A percentile compares a stretch with the other conserved stretches of the same genome.
Evolutionary conservation across 2,797 vertebrate genomes (phyloP).

Genomic region (Gymnocypris eckloni): DNA sequence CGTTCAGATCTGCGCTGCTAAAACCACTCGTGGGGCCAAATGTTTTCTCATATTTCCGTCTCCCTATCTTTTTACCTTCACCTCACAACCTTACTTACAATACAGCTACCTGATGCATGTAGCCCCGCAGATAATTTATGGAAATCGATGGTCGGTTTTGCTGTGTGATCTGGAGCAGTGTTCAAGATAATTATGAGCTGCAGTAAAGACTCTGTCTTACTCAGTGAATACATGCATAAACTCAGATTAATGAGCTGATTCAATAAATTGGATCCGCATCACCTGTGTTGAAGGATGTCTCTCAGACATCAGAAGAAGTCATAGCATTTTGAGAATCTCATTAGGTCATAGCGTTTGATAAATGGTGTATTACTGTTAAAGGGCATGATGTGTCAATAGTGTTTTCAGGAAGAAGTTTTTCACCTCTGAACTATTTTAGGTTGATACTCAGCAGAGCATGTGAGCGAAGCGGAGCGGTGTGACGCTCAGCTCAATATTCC

Average conservation of each 20-base stretch:
- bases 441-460: too few relatives aligned
- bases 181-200: slow-evolving; percentile 55
- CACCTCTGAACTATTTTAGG: neutral
- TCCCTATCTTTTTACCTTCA: slow-evolving; percentile 36
- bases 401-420: neutral
- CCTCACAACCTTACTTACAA: slow-evolving; percentile 46
- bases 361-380: neutral
- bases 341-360: slow-evolving; percentile 16
- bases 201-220: slow-evolving; percentile 37
- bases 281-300: slow-evolving; percentile 33
- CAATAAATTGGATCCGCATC: slow-evolving; percentile 20
- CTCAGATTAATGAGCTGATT: slow-evolving; percentile 44
- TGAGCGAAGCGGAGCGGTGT: too few relatives aligned
- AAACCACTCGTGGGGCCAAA: slow-evolving; percentile 29
- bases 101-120: slow-evolving; percentile 44
- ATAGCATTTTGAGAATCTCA: slow-evolving; percentile 11
- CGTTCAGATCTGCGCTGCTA: slow-evolving; percentile 7
- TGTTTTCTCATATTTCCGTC: slow-evolving; percentile 30
- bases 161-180: slow-evolving; percentile 49
- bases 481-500: too few relatives aligned
- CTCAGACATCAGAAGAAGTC: slow-evolving; percentile 15
- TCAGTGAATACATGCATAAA: slow-evolving; percentile 52
- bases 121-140: slow-evolving; percentile 53
- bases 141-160: slow-evolving; percentile 55
- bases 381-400: neutral